Conservation (phyloP, 1,140 invertebrate genomes). For the Hesperophylax magnus region DNA sequence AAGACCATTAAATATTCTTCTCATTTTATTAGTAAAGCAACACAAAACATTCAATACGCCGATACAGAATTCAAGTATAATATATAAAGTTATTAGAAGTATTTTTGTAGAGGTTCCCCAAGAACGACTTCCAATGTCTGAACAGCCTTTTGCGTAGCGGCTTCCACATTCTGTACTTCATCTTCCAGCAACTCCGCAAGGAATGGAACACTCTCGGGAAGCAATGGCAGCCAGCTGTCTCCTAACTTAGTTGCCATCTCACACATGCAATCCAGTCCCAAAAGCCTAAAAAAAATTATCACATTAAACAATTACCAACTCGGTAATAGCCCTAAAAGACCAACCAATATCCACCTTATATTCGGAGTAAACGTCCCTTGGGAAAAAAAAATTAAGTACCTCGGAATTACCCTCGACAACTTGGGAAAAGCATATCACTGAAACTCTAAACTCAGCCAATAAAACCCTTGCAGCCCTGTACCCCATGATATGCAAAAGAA, state of each 20-base stretch:
- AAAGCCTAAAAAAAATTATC: slow-evolving; percentile 62
- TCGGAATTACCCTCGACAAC: too few species aligned
- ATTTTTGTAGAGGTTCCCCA: slow-evolving; percentile 88
- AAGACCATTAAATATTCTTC: too few species aligned
- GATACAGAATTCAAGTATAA: too few species aligned
- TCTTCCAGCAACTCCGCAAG: slow-evolving; percentile 88
- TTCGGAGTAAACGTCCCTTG: too few species aligned
- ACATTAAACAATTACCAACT: not conserved
- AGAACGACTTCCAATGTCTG: slow-evolving; percentile 85
- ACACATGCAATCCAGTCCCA: slow-evolving; percentile 76
- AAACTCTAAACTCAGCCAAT: too few species aligned
- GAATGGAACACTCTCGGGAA: slow-evolving; percentile 89
- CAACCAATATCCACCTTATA: too few species aligned
- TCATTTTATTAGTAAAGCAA: too few species aligned
- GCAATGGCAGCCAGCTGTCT: slow-evolving; percentile 83
- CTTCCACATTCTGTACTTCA: slow-evolving; percentile 84
- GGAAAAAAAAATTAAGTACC: too few species aligned
- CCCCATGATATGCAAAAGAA: too few species aligned
- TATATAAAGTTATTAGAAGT: slow-evolving; percentile 73
- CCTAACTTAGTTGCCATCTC: slow-evolving; percentile 83
- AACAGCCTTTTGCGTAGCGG: slow-evolving; percentile 80
- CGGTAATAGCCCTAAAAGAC: not conserved
- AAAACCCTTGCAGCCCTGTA: too few species aligned
- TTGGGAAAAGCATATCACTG: too few species aligned
- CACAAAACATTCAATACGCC: too few species aligned